Evolutionary conservation across 2,113 vertebrate species (phyloP), one percentile per base, ranked within the genome.

Genomic region (Brachyhypopomus gauderio): DNA sequence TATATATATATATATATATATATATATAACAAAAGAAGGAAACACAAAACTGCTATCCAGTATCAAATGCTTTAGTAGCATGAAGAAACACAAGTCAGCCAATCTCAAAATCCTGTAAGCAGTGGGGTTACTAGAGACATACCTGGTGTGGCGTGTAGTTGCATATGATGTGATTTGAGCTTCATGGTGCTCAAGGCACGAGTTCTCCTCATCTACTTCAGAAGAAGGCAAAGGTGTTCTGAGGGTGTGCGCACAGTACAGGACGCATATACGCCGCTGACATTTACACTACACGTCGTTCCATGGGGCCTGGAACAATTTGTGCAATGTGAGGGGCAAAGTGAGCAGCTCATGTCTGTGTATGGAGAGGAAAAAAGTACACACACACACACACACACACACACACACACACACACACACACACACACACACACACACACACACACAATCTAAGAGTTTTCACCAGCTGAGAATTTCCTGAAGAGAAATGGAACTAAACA

Each of bases 401-500:
- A 63, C 25, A 52, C 27, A 58, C 7, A 72, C 36, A 41, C 36
- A 63, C 25, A 52, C 27, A 58, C 7, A 56, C 22, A n/a, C 19
- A 55, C 41, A 62, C n/a, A 34, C 58, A 80, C 80, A 75, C 12
- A 41, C 70, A 59, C 8, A 63, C 36, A 41, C 36, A 63, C 25
- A 52, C 27, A 58, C 7, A 72, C n/a, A 52, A 78, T 79, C 55
- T 67, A 30, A 83, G 82, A 74, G 85, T 83, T 87, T 85, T 82
- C 87, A 84, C 84, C 85, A 81, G 77, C 83, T 82, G 60, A 75
- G 78, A 82, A 79, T 91, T 93, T 92, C 92, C 91, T 94, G 90
- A 88, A 89, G 86, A 90, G 86, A 88, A 87, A 90, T 84, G 92
- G 92, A 94, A 94, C 93, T 83, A 52, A 85, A 86, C 82, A 73